Percentiles rank a stretch among this genome's conserved stretches.
phyloP scores from a whole-genome alignment of 1,140 invertebrate species.

The Cyclina sinensis region DNA sequence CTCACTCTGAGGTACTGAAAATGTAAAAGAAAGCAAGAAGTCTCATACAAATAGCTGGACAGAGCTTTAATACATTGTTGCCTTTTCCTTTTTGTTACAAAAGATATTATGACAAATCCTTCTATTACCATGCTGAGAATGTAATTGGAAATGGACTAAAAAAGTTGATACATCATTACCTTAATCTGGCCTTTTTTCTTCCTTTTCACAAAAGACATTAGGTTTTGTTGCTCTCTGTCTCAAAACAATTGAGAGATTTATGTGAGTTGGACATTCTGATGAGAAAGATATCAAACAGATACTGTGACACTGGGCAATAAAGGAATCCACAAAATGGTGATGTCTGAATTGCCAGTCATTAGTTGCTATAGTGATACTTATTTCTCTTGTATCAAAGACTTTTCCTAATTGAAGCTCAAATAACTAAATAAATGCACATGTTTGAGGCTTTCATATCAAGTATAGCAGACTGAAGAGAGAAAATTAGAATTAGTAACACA shows the following conservation, averaged over 20 bases:
- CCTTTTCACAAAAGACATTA: neutral
- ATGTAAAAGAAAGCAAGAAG: no score
- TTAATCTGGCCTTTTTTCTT: neutral
- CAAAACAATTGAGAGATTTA: neutral
- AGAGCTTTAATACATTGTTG: no score
- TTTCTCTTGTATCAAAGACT: neutral
- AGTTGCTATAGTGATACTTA: conserved; percentile 18
- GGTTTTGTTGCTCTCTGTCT: neutral
- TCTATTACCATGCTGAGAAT: no score
- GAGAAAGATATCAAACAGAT: conserved; percentile 40
- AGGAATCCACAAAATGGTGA: neutral
- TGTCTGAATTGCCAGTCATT: neutral
- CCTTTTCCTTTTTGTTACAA: no score
- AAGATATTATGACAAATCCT: no score
- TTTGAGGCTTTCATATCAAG: no score
- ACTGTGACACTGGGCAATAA: conserved; percentile 2
- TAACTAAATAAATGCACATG: no score
- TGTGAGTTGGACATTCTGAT: conserved; percentile 9
- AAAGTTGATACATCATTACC: no score
- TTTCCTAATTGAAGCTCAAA: neutral
- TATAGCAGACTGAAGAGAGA: no score
- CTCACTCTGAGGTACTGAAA: no score
- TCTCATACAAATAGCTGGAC: no score
- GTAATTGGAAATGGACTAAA: neutral
- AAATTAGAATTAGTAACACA: no score